Base-by-base conservation (phyloP, 1,140 invertebrate species). In the Nasonia longicornis region DNA sequence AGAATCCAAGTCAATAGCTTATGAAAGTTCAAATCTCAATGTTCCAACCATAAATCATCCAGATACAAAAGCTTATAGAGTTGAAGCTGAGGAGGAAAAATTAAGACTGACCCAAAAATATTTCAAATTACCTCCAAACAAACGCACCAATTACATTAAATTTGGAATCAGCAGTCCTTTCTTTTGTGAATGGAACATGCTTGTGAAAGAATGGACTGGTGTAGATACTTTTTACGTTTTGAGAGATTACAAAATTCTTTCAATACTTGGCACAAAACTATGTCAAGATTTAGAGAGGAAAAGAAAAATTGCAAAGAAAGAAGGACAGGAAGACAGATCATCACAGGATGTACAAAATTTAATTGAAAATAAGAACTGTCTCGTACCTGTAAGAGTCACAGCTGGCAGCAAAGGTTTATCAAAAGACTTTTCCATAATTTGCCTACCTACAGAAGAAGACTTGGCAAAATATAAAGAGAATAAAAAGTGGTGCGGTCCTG, bases 121-220 rank as follows among this genome's bases (percentile, higher is more conserved):
- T 91, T 96, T 96, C 84, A 93, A 88, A 75, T 89, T 92, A 84
- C 97, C 97, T 64, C 96, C 97, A 14, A 95, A 95, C 83, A 97
- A 96, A 91, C 91, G 97, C 83, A 93, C 94, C 0, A 98, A 98
- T 89, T 98, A 94, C 87, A 90, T 91, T 0, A 97, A 96, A 89
- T 90, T 97, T 63, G 94, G 93, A 12, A 93, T 97, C 52, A 89
- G 91, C 12, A 94, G 93, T 87, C 97, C 97, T 12, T 98, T 97
- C 87, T 87, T 87, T 64, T 95, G 93, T 83, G 93, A 95, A 52
- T 98, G 96, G 95, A 88, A 90, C 38, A 86, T 93, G 66, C 89
- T 97, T 14, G 85, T 95, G 67, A 92, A 92, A 45, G 95, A 96
- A 84, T 97, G 95, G 96, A 86, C 87, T 70, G 77, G 84, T 45